Evolutionary conservation across 2,797 vertebrate species (phyloP).

Genomic region (Cyclopterus lumpus): DNA sequence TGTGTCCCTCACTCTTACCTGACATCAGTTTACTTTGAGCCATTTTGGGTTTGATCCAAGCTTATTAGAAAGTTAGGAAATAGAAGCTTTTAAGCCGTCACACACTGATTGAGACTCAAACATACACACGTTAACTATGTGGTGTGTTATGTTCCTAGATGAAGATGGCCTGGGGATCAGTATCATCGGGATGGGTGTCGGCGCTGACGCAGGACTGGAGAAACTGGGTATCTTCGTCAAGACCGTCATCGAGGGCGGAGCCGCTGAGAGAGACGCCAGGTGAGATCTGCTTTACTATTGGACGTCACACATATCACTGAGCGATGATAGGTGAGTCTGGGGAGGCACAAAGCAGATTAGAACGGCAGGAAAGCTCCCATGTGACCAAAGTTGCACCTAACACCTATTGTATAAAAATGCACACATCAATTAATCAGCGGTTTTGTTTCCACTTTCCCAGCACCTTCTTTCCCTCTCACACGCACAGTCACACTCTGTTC

Average conservation of each 20-base stretch:
- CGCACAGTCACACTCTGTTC: constrained; percentile 45
- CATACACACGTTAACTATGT: background rate
- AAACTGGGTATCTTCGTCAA: constrained; percentile 99
- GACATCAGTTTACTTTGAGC: background rate
- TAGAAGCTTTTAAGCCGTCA: background rate
- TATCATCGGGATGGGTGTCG: constrained; percentile 99
- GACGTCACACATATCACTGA: background rate
- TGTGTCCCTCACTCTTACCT: background rate
- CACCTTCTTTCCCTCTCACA: constrained; percentile 4
- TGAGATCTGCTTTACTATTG: constrained; percentile 68
- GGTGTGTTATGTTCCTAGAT: constrained; percentile 81
- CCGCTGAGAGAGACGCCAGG: constrained; percentile 94
- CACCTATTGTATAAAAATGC: background rate
- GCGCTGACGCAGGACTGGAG: constrained; percentile 96
- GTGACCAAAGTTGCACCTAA: background rate
- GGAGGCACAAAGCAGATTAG: constrained; percentile 8
- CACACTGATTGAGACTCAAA: background rate
- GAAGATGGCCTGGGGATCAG: constrained; percentile 98
- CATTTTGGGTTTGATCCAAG: constrained; percentile 18
- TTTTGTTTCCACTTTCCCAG: constrained; percentile 11
- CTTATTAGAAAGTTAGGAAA: constrained; percentile 15
- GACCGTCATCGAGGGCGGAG: constrained; percentile 96
- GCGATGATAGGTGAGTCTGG: background rate
- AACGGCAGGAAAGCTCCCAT: background rate
- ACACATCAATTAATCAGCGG: constrained; percentile 15